Base-by-base conservation (phyloP, 2,888 invertebrate genomes). In the Lagria hirta region DNA sequence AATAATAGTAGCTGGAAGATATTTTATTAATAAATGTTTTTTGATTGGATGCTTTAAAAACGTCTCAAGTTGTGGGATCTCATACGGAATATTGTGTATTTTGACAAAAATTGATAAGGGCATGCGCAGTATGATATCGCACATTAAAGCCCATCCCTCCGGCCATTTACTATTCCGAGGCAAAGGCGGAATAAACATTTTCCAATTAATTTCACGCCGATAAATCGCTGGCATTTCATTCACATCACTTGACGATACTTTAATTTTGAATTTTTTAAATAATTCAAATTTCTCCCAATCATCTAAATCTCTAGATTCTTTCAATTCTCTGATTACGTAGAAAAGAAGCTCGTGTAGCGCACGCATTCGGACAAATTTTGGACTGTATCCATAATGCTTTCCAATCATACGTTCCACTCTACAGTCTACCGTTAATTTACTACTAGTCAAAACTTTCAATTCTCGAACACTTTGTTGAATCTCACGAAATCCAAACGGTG, bases 41-140 rank as follows among this genome's bases (percentile, higher is more conserved):
- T 78, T 78, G 5, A 86, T 72, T 0, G 86, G 86, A 69, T 90
- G 83, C 12, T 76, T 71, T 12, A 86, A 58, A 48, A 78, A 79
- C 1, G 76, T 71, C 1, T 75, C 66, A 3, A 88, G 58, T 4
- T 77, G 79, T 0, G 80, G 74, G 6, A 83, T 73, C 18, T 73
- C 60, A 52, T 74, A 79, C 3, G 76, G 70, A 10, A 84, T 69
- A 47, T 80, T 81, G 51, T 82, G 76, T 6, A 88, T 62, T 61
- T 83, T 81, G 5, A 83, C 73, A 51, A 87, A 83, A n/a, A 88
- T 58, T 0, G 79, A 81, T 0, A 89, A 63, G 0, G 89, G 90
- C 57, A 89, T 71, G 1, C 84, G 75, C 3, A 84, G 70, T 3
- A 88, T 69, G 1, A 85, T 66, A 61, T 90, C 88, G 51, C 81